These are phyloP conservation scores for Oxyura jamaicensis DNA, from an alignment of 2,113 vertebrate species.

Conservation along the genomic window DNA sequence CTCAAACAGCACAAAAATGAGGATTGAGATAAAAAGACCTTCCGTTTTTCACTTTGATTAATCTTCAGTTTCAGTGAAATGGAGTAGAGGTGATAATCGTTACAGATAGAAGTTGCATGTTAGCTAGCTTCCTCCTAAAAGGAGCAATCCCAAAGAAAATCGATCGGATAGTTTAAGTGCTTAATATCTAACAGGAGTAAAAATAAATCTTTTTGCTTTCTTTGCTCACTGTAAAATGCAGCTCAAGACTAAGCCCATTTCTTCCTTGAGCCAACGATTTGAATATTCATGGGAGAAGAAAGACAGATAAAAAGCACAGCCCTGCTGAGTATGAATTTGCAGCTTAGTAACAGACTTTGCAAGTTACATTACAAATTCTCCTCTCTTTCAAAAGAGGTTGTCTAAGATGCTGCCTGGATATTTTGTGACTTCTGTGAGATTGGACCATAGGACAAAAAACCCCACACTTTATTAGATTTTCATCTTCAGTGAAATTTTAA, in stretches of 20 bases:
- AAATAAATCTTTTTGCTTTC: neutral
- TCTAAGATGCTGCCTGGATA: neutral
- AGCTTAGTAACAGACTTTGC: neutral
- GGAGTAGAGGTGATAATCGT: neutral
- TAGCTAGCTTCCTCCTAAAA: neutral
- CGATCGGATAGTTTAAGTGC: neutral
- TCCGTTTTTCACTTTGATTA: neutral
- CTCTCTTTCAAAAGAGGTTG: neutral
- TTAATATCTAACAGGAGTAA: neutral
- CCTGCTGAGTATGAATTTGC: neutral
- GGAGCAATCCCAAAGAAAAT: neutral
- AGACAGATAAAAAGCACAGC: constrained; percentile 3
- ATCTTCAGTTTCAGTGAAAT: neutral
- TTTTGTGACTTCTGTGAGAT: neutral
- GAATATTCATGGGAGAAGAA: neutral
- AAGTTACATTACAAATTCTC: neutral
- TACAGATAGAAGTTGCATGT: neutral
- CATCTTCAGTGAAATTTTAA: neutral
- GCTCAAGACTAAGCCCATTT: neutral
- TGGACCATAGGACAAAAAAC: neutral
- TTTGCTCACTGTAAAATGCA: neutral
- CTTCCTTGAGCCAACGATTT: neutral
- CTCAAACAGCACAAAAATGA: neutral
- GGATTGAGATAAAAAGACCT: neutral
- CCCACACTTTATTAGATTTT: neutral